A percentile compares a stretch with the other conserved stretches of the same genome.
phyloP scores from a whole-genome alignment of 35 echinoderm and acorn worm species.

The Strongylocentrotus purpuratus region DNA sequence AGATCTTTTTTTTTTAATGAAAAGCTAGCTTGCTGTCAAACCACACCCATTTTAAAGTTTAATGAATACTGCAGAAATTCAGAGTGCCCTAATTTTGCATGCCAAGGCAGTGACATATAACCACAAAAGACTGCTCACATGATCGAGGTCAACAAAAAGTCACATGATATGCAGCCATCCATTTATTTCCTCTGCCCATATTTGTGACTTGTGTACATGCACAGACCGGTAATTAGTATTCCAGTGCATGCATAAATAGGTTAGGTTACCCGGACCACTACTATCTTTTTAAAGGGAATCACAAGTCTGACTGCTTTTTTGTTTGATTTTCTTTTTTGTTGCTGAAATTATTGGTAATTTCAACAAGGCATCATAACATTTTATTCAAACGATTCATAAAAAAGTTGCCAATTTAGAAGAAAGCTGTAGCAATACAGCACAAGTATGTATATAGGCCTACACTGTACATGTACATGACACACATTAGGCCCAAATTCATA shows the following conservation, averaged over 20 bases:
- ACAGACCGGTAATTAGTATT: neutral
- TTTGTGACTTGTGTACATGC: neutral
- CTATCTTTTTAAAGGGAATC: neutral
- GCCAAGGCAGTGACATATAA: neutral
- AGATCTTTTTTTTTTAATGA: neutral
- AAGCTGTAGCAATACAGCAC: neutral
- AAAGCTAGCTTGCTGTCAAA: neutral
- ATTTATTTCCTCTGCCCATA: neutral
- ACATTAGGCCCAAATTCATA: too few species aligned
- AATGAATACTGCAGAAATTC: neutral
- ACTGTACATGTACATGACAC: too few species aligned
- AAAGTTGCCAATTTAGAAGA: neutral
- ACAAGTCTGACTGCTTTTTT: neutral
- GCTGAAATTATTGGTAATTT: neutral
- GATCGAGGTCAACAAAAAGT: slow-evolving; percentile 1
- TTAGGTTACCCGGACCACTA: neutral
- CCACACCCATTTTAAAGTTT: neutral
- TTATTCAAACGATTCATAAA: neutral
- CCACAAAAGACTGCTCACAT: neutral
- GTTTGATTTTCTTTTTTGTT: neutral
- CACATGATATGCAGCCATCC: neutral
- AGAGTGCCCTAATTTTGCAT: neutral
- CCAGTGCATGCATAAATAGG: neutral
- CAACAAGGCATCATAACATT: neutral
- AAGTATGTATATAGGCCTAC: neutral